Percentiles rank a stretch among this genome's conserved stretches.
These are phyloP conservation scores for Percopsis transmontana DNA, from an alignment of 2,113 vertebrate genomes.

Conservation along the genomic window DNA sequence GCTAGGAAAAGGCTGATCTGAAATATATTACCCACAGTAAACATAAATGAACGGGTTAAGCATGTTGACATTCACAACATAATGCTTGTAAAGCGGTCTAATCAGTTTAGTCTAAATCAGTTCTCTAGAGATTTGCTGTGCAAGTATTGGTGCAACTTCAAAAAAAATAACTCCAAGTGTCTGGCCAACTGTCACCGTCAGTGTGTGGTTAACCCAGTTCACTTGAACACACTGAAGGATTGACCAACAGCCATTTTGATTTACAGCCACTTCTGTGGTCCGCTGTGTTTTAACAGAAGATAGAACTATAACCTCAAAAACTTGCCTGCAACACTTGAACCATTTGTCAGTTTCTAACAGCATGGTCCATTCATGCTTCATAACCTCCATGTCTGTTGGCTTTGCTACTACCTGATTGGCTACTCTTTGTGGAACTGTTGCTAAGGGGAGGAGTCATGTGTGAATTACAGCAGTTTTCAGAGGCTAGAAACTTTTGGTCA, in stretches of 20 bases:
- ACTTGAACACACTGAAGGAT: conserved; percentile 54
- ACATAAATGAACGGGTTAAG: conserved; percentile 22
- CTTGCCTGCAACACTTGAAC: conserved; percentile 14
- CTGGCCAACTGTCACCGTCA: conserved; percentile 53
- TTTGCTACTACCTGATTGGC: conserved; percentile 51
- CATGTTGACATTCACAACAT: background rate
- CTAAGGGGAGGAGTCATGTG: conserved; percentile 65
- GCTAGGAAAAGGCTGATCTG: background rate
- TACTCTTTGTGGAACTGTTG: conserved; percentile 64
- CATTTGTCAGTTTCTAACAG: conserved; percentile 18
- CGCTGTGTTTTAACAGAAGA: conserved; percentile 43
- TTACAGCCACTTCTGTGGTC: conserved; percentile 35
- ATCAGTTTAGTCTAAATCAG: no score
- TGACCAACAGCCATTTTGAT: conserved; percentile 66
- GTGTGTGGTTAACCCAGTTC: conserved; percentile 64
- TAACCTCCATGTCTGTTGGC: background rate
- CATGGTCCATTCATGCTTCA: background rate
- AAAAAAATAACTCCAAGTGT: background rate
- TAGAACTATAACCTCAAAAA: conserved; percentile 20
- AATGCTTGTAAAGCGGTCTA: no score
- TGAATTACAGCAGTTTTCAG: conserved; percentile 14
- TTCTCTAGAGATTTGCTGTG: no score
- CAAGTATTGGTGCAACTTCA: no score
- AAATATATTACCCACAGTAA: conserved; percentile 21
- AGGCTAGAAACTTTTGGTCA: background rate